Evolutionary conservation across 2,113 vertebrate genomes (phyloP).

Genomic region (Dasypus novemcinctus): DNA sequence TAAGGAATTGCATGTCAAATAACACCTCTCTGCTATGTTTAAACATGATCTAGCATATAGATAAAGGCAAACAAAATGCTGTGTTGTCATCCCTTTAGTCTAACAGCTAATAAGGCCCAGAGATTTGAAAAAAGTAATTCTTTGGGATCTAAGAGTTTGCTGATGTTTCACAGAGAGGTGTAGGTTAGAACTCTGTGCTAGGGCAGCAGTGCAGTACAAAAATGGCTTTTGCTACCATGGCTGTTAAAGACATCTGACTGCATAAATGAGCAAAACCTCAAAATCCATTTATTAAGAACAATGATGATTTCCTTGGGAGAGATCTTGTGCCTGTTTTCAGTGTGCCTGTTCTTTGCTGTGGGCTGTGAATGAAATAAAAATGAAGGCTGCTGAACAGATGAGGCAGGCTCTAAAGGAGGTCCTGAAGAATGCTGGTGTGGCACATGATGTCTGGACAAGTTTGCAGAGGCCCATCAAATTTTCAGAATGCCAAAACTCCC

Average conservation of each 20-base stretch:
- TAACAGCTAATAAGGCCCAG: constrained; percentile 72
- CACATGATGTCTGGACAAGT: not conserved
- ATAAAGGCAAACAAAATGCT: constrained; percentile 75
- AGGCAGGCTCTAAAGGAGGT: not conserved
- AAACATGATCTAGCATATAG: constrained; percentile 73
- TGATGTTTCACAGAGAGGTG: constrained; percentile 47
- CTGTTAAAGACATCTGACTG: constrained; percentile 55
- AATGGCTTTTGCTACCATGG: constrained; percentile 42
- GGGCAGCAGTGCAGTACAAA: constrained; percentile 38
- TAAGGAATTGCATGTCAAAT: constrained; percentile 82
- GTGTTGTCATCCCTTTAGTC: constrained; percentile 61
- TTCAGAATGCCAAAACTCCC: not conserved
- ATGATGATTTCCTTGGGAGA: not conserved
- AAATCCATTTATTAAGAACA: not conserved
- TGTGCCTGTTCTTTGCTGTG: not conserved
- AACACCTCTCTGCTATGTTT: constrained; percentile 79
- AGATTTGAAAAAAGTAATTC: constrained; percentile 68
- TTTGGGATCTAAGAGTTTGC: constrained; percentile 63
- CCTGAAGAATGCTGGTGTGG: not conserved
- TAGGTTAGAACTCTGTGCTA: constrained; percentile 54
- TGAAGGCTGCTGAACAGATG: not conserved
- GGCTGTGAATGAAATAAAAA: constrained; percentile 16
- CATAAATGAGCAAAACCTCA: not conserved
- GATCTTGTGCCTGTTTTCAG: not conserved
- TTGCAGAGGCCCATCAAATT: not conserved